Conservation (phyloP, 2,797 vertebrate species). For the Buphagus erythrorhynchus region DNA sequence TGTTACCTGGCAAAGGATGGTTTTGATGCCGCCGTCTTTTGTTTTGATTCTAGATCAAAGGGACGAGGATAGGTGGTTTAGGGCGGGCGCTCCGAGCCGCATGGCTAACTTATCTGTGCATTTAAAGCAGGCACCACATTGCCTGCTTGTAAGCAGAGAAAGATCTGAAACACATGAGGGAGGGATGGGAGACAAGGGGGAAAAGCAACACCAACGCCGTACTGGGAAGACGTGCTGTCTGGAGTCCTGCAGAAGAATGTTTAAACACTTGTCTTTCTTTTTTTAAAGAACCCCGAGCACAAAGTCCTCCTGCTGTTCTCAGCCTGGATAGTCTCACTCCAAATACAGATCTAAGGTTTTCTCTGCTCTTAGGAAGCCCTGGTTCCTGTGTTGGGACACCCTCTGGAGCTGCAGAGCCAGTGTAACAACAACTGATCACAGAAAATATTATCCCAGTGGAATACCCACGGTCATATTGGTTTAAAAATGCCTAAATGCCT, state of each 20-base stretch:
- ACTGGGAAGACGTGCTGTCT: background rate
- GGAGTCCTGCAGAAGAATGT: background rate
- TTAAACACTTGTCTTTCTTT: background rate
- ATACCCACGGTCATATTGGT: accelerated
- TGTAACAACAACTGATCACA: accelerated
- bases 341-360: background rate
- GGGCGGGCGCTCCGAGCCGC: background rate
- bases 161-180: background rate
- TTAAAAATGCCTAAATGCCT: background rate
- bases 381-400: background rate
- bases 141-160: background rate
- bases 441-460: background rate
- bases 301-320: background rate
- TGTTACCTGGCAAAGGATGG: background rate
- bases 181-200: background rate
- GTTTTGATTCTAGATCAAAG: slow-evolving; percentile 43
- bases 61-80: background rate
- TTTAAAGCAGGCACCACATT: background rate
- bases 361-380: background rate
- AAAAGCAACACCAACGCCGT: background rate
- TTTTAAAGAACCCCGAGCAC: background rate
- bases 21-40: background rate
- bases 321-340: background rate
- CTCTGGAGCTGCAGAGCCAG: background rate
- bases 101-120: slow-evolving; percentile 9